Base-by-base conservation (phyloP, 2,888 invertebrate genomes). In the Ectemnius lituratus region DNA sequence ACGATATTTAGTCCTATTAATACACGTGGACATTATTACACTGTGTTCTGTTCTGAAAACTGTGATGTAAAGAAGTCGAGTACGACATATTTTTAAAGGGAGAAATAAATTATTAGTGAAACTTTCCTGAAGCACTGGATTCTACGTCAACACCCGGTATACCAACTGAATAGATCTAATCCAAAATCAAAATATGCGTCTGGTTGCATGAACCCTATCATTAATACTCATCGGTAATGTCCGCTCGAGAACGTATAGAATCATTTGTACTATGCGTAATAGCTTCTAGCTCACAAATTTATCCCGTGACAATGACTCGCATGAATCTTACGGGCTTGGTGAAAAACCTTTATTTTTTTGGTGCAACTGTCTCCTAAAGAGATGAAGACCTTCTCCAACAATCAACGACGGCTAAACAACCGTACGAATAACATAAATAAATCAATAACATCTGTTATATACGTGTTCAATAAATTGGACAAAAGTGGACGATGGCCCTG, bases 201-300 rank as follows among this genome's bases (percentile, higher is more conserved):
- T 37, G 37, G 45, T 64, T 49, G 59, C 61, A 11, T 62, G 56
- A 37, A 57, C 13, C 14, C 63, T 72, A 67, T 47, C 45, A 64
- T 71, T 77, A 77, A 77, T 75, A 77, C 76, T 76, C 76, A 45
- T 52, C 70, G 76, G 75, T 77, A 75, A 76, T 77, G 76, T 77
- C 75, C 65, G 8, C 14, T 52, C 52, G 52, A 37, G 8, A 37
- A 37, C 37, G 37, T 37, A 37, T 11, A 37, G 37, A 37, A 37
- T 37, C 37, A 37, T 37, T 37, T 37, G 37, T 37, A 37, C 37
- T 37, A 37, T 37, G 37, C 37, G 37, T 37, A 37, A 37, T 37
- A 37, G 37, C 37, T 37, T 37, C 37, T 37, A 37, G 37, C 37
- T 37, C 8, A 8, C 37, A 37, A 37, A 37, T 8, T 37, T 11